Percentiles rank a stretch among this genome's conserved stretches.
These are phyloP conservation scores for Meloidogyne hapla DNA, from an alignment of 1,140 invertebrate species.

Conservation along the genomic window DNA sequence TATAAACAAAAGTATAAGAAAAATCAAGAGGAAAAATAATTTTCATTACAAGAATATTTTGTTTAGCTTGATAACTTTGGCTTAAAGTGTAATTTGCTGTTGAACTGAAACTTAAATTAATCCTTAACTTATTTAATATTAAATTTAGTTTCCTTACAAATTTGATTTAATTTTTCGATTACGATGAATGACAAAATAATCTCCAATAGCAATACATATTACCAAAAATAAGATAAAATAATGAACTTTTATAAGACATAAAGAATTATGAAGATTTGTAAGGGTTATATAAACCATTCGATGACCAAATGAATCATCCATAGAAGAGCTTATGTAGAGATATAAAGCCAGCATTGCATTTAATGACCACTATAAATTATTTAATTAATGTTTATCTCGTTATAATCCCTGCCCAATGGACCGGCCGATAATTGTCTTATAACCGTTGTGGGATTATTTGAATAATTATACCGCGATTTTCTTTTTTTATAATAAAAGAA, in stretches of 20 bases:
- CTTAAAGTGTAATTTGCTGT: conserved; percentile 18
- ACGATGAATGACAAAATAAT: conserved; percentile 15
- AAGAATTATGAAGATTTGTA: conserved; percentile 7
- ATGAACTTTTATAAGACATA: background rate
- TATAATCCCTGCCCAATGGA: no score
- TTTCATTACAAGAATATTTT: conserved; percentile 23
- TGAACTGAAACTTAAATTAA: conserved; percentile 12
- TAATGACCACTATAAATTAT: conserved; percentile 12
- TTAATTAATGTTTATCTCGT: no score
- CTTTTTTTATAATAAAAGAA: no score
- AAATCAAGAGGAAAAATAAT: conserved; percentile 28
- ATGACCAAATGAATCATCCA: background rate
- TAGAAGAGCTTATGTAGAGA: background rate
- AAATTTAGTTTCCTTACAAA: conserved; percentile 8
- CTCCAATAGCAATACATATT: conserved; percentile 23
- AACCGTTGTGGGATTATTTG: no score
- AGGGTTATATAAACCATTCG: conserved; percentile 20
- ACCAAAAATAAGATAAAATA: conserved; percentile 17
- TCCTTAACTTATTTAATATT: no score
- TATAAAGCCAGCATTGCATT: background rate
- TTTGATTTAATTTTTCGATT: conserved; percentile 15
- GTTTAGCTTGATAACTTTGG: conserved; percentile 14
- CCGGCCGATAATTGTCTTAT: no score
- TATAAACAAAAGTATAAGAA: conserved; percentile 18
- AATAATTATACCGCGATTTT: no score